phyloP scores from a whole-genome alignment of 1,140 invertebrate species.

The Drosophila pandora region DNA sequence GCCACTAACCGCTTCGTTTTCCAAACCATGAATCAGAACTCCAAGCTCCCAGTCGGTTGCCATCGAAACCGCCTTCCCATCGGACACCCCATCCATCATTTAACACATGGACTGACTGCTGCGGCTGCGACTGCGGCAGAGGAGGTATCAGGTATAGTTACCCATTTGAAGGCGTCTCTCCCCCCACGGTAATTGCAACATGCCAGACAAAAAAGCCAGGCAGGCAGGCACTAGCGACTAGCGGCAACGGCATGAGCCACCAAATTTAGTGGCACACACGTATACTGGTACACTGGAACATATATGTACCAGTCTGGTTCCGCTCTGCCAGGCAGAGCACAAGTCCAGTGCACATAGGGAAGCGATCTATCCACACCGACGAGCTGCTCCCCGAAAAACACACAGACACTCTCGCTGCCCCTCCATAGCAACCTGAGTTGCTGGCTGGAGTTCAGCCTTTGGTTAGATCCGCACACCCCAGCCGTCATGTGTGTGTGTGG shows the following conservation, averaged over 20 bases:
- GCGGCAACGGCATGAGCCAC: conserved; percentile 34
- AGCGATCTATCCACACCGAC: conserved; percentile 27
- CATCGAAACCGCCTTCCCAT: conserved; percentile 39
- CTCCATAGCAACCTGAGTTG: conserved; percentile 26
- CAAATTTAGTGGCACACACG: conserved; percentile 63
- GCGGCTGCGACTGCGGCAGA: background rate
- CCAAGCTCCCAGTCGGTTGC: conserved; percentile 31
- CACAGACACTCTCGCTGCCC: conserved; percentile 20
- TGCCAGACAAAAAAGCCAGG: conserved; percentile 45
- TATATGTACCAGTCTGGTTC: conserved; percentile 68
- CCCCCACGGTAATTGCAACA: conserved; percentile 54
- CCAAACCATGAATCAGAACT: conserved; percentile 25
- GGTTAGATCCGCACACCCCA: background rate
- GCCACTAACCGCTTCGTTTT: background rate
- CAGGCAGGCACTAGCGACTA: background rate
- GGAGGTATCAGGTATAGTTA: conserved; percentile 32
- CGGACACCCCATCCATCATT: conserved; percentile 57
- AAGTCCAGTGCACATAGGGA: conserved; percentile 54
- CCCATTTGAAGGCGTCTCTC: conserved; percentile 44
- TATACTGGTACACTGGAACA: conserved; percentile 18
- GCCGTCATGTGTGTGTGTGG: background rate
- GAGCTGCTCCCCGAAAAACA: background rate
- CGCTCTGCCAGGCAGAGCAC: conserved; percentile 72
- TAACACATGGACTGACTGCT: conserved; percentile 49
- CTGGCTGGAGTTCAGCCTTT: conserved; percentile 50